These are phyloP conservation scores for Lepidurus apus DNA, from an alignment of 1,140 invertebrate species.

Conservation along the genomic window DNA sequence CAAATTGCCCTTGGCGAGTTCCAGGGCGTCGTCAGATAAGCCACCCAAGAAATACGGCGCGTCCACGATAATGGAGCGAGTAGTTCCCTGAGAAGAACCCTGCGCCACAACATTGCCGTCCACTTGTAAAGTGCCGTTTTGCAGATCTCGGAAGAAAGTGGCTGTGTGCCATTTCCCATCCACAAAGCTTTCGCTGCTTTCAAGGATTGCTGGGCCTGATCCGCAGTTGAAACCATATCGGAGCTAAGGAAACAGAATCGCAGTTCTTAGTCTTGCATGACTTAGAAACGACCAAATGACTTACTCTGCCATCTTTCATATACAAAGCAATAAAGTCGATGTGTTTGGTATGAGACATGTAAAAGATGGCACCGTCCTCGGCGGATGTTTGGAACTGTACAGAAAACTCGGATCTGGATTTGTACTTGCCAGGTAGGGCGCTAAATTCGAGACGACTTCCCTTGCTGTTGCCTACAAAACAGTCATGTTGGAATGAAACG, in stretches of 20 bases:
- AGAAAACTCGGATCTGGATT: constrained; percentile 60
- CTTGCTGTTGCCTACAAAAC: constrained; percentile 54
- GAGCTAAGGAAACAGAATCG: constrained; percentile 46
- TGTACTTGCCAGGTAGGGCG: constrained; percentile 48
- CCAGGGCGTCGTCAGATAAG: constrained; percentile 43
- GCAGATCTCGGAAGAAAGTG: constrained; percentile 53
- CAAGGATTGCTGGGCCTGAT: constrained; percentile 56
- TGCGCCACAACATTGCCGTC: constrained; percentile 56
- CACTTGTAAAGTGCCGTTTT: constrained; percentile 59
- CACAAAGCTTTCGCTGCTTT: constrained; percentile 56
- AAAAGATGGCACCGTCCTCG: constrained; percentile 78
- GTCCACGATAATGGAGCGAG: constrained; percentile 55
- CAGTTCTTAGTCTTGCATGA: background rate
- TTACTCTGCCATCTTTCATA: constrained; percentile 69
- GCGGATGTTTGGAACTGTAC: constrained; percentile 74
- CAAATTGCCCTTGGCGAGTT: constrained; percentile 41
- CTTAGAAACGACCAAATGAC: constrained; percentile 24
- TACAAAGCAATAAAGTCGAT: constrained; percentile 75
- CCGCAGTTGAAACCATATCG: constrained; percentile 69
- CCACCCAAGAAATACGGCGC: constrained; percentile 78
- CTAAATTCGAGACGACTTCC: constrained; percentile 69
- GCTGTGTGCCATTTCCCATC: constrained; percentile 84
- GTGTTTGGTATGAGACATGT: constrained; percentile 60
- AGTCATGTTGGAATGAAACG: background rate
- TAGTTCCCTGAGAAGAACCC: constrained; percentile 51